Conservation (phyloP, 2,888 invertebrate species). For the Acrobasis repandana region DNA sequence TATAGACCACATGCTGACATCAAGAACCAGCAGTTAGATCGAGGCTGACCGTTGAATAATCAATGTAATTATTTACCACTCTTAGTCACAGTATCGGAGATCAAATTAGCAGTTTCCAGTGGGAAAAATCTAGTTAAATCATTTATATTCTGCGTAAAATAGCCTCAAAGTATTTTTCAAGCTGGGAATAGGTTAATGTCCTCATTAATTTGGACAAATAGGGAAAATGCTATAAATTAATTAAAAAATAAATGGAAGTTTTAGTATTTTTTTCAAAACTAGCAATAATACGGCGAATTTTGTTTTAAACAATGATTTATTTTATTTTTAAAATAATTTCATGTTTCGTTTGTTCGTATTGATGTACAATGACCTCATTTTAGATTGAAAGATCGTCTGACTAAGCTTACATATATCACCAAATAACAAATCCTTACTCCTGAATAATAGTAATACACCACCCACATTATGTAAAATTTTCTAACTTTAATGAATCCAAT, state of each 20-base stretch:
- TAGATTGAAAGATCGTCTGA: no score
- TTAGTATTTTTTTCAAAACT: no score
- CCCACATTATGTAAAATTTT: slow-evolving; percentile 62
- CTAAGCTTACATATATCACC: neutral
- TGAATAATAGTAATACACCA: slow-evolving; percentile 44
- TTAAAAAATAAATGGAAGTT: no score
- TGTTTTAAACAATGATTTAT: no score
- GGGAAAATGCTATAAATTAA: no score
- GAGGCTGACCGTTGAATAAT: slow-evolving; percentile 22
- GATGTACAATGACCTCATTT: no score
- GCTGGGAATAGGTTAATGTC: no score
- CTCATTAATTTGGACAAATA: no score
- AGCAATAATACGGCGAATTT: no score
- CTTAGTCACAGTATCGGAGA: slow-evolving; percentile 21
- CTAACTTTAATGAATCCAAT: slow-evolving; percentile 57
- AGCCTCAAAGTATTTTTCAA: no score
- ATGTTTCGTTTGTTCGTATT: no score
- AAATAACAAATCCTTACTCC: slow-evolving; percentile 27
- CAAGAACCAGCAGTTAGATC: slow-evolving; percentile 23
- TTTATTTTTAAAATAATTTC: no score
- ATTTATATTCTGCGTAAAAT: neutral
- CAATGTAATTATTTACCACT: slow-evolving; percentile 23
- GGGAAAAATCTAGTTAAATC: slow-evolving; percentile 15
- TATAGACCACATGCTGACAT: slow-evolving; percentile 24
- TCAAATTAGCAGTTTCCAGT: slow-evolving; percentile 19